Evolutionary conservation across 53 echinoderm and acorn worm species (phyloP).

Genomic region (Arbacia lixula): DNA sequence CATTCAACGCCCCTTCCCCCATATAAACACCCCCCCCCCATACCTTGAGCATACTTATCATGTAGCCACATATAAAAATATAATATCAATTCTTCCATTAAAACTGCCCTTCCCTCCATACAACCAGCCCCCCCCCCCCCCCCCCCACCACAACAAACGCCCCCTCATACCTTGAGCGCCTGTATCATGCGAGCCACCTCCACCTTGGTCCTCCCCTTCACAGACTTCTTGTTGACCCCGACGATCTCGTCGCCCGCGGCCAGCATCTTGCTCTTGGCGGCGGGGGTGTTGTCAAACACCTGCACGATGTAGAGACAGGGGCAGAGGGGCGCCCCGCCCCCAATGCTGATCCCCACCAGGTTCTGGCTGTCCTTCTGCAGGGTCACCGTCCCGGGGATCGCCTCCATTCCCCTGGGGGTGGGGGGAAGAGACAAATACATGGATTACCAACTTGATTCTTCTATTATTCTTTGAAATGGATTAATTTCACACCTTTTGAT

Average conservation of each 20-base stretch:
- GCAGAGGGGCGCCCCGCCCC: slow-evolving; percentile 97
- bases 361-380: slow-evolving; percentile 96
- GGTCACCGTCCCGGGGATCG: slow-evolving; percentile 87
- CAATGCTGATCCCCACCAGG: slow-evolving; percentile 98
- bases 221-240: slow-evolving; percentile 90
- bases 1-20: too few relatives aligned
- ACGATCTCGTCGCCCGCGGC: slow-evolving; percentile 98
- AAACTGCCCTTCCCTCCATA: slow-evolving; percentile 86
- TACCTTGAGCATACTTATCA: too few relatives aligned
- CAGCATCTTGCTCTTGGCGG: slow-evolving; percentile 85
- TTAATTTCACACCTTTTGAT: background rate
- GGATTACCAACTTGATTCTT: background rate
- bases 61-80: too few relatives aligned
- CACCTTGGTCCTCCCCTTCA: slow-evolving; percentile 96
- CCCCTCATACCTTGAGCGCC: slow-evolving; percentile 76
- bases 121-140: background rate
- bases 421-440: background rate
- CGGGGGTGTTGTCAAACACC: slow-evolving; percentile 99
- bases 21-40: too few relatives aligned
- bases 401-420: slow-evolving; percentile 90
- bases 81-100: too few relatives aligned
- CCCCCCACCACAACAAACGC: background rate
- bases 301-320: slow-evolving; percentile 99
- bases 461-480: background rate
- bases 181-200: slow-evolving; percentile 99